Conservation (phyloP, 2,888 invertebrate species). For the Colletes collaris region DNA sequence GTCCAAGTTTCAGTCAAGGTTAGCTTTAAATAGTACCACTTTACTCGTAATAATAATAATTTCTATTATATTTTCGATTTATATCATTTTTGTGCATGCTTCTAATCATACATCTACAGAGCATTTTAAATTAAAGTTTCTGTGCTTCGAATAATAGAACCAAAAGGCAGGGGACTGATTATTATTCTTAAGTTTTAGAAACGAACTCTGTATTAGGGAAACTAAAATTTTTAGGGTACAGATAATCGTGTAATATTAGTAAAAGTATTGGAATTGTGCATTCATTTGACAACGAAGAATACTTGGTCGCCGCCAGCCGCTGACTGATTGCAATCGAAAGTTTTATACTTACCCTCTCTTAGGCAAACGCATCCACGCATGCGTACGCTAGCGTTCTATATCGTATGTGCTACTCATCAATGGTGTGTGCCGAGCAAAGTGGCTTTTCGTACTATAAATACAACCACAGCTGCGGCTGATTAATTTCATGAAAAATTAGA, state of each 20-base stretch:
- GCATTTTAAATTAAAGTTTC: too few relatives aligned
- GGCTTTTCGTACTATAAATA: too few relatives aligned
- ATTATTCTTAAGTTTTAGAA: neutral
- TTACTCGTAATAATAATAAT: too few relatives aligned
- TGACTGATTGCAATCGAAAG: slow-evolving; percentile 26
- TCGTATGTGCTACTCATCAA: slow-evolving; percentile 4
- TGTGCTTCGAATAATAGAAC: too few relatives aligned
- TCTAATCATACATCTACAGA: too few relatives aligned
- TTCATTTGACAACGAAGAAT: neutral
- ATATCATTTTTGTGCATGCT: too few relatives aligned
- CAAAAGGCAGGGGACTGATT: too few relatives aligned
- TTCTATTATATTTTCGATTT: too few relatives aligned
- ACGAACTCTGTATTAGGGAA: neutral
- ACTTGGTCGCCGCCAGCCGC: slow-evolving; percentile 8
- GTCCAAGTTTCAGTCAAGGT: too few relatives aligned
- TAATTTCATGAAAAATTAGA: too few relatives aligned
- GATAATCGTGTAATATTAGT: neutral
- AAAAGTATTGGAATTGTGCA: neutral
- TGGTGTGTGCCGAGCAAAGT: neutral
- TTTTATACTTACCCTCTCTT: slow-evolving; percentile 1
- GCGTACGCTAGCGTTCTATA: slow-evolving; percentile 8
- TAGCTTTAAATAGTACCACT: too few relatives aligned
- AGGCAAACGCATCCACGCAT: slow-evolving; percentile 4
- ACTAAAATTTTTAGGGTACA: neutral
- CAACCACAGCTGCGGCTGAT: too few relatives aligned